Evolutionary conservation across 2,888 invertebrate genomes (phyloP).

Genomic region (Psococerastis gibbosa): DNA sequence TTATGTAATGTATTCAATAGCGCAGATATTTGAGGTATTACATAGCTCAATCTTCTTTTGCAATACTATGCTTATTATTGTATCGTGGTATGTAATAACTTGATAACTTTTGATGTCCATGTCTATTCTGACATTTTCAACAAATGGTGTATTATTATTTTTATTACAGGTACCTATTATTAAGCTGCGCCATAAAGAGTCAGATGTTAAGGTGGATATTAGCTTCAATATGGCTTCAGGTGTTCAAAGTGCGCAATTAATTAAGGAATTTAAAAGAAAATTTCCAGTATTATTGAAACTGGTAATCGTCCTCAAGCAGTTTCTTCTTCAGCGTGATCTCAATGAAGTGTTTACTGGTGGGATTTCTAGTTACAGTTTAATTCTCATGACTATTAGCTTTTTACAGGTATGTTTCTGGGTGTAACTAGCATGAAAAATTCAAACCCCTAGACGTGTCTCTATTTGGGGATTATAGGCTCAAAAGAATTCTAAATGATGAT

Average conservation of each 20-base stretch:
- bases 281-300: constrained; percentile 85
- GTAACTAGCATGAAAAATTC: too few relatives aligned
- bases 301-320: constrained; percentile 96
- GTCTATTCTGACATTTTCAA: too few relatives aligned
- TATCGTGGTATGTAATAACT: too few relatives aligned
- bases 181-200: constrained; percentile 76
- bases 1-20: too few relatives aligned
- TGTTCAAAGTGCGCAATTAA: constrained; percentile 88
- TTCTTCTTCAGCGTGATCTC: constrained; percentile 89
- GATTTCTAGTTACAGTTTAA: constrained; percentile 95
- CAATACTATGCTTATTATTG: too few relatives aligned
- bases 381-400: constrained; percentile 96
- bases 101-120: too few relatives aligned
- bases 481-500: too few relatives aligned
- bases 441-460: too few relatives aligned
- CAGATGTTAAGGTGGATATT: constrained; percentile 90
- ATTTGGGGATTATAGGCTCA: too few relatives aligned
- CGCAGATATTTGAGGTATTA: too few relatives aligned
- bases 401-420: constrained; percentile 40
- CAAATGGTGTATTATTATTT: constrained; percentile 7
- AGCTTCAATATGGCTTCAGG: constrained; percentile 99
- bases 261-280: constrained; percentile 71
- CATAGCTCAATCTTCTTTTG: too few relatives aligned
- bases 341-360: constrained; percentile 99
- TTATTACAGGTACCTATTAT: constrained; percentile 68